Evolutionary conservation across 2,113 vertebrate genomes (phyloP), one percentile per base, ranked within the genome.

Genomic region (Peromyscus polionotus): DNA sequence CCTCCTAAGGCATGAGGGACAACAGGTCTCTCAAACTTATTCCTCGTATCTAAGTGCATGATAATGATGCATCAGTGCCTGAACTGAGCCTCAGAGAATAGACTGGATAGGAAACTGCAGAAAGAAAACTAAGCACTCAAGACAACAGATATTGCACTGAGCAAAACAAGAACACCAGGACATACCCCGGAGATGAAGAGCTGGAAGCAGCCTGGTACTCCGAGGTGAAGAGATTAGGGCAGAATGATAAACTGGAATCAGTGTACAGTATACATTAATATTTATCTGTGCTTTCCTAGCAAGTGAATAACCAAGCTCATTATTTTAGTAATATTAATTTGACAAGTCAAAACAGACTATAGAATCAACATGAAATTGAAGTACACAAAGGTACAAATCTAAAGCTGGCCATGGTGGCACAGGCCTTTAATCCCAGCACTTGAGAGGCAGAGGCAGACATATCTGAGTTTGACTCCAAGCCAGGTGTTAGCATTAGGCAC

Each of bases 231-330:
- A 28, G 36, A 81, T 88, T 88, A 88, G 68, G 17, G 4, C 14
- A 95, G 88, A 88, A 79, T 91, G 61, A 87, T 33, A 68, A 93
- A 24, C 0, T 80, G 7, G 70, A 72, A 94, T 88, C 48, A 94
- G 92, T 92, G 84, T 36, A 88, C 28, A 57, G 39, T 3, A 67
- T 39, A 88, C 76, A 17, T 90, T 45, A 84, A 24, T 81, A 97
- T 72, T 33, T 93, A 94, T 31, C 14, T 76, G 48, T 45, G 88
- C 39, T 73, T 81, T 93, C 36, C 67, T 88, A 86, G 36, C n/a
- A 95, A 96, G 26, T 93, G 7, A 92, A 92, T 92, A 19, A 45
- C 63, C 79, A 96, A 95, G 93, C 93, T 39, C 20, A n/a, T 95
- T 95, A 90, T 24, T 54, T 94, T 42, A 95, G 51, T 61, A 85